Conservation (phyloP, 2,113 vertebrate genomes). For the Hypomesus transpacificus region DNA sequence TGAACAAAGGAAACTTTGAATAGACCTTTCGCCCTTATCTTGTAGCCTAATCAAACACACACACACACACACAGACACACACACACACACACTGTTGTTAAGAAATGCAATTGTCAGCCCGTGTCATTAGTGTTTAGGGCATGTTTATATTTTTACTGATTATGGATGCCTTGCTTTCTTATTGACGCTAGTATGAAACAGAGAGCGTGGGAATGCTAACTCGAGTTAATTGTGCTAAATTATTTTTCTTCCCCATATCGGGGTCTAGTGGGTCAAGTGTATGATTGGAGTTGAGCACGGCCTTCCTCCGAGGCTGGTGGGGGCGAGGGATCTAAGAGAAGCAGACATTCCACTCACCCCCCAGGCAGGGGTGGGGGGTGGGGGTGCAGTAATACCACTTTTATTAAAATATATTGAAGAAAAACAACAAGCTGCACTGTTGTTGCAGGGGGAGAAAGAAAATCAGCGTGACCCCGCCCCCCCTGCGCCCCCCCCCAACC, state of each 20-base stretch:
- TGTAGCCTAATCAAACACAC: constrained; percentile 19
- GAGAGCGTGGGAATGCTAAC: constrained; percentile 1
- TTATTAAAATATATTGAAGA: constrained; percentile 75
- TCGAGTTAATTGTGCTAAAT: constrained; percentile 16
- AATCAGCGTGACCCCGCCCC: constrained; percentile 50
- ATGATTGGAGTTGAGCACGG: constrained; percentile 20
- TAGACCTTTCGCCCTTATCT: constrained; percentile 18
- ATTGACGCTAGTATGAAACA: constrained; percentile 1
- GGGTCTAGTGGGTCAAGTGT: constrained; percentile 33
- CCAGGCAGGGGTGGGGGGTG: constrained; percentile 34
- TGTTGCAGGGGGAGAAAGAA: constrained; percentile 35
- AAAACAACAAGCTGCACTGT: constrained; percentile 53
- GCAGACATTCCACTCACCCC: constrained; percentile 63
- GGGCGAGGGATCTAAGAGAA: constrained; percentile 35
- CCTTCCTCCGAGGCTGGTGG: constrained; percentile 20
- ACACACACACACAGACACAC: neutral
- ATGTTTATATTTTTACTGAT: constrained; percentile 1
- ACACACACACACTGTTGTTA: no score
- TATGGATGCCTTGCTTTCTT: neutral
- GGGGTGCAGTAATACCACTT: constrained; percentile 69
- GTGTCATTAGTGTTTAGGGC: neutral
- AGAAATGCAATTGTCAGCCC: neutral
- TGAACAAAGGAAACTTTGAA: constrained; percentile 44
- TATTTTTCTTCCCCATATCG: constrained; percentile 26
- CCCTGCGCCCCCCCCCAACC: constrained; percentile 13